Percentiles rank a stretch among this genome's conserved stretches.
Conservation (phyloP, 1,140 invertebrate species). For the Cherax destructor region DNA sequence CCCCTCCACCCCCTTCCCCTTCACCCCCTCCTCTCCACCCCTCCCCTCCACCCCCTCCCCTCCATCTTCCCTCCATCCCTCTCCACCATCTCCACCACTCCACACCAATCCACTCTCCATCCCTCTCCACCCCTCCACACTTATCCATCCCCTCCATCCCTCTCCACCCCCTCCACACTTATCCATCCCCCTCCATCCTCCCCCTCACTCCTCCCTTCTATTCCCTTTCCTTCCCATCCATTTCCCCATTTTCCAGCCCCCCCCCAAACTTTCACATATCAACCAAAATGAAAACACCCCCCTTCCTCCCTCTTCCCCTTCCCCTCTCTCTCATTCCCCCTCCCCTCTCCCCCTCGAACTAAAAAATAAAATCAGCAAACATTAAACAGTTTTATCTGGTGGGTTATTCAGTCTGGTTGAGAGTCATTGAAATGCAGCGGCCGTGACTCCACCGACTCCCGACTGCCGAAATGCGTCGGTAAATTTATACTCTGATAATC, state of each 20-base stretch:
- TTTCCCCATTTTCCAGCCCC: too few relatives aligned
- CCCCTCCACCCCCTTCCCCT: too few relatives aligned
- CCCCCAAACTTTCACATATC: too few relatives aligned
- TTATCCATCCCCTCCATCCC: too few relatives aligned
- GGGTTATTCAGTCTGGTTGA: background rate
- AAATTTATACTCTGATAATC: conserved; percentile 25
- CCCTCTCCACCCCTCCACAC: too few relatives aligned
- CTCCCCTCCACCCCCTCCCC: too few relatives aligned
- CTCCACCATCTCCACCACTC: too few relatives aligned
- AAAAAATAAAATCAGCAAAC: background rate
- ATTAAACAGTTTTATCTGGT: conserved; percentile 27
- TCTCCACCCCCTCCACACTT: background rate
- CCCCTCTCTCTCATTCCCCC: background rate
- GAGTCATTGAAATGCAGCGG: conserved; percentile 18
- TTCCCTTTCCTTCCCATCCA: background rate
- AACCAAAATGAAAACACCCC: background rate
- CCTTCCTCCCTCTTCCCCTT: background rate
- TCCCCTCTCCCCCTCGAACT: background rate
- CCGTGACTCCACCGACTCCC: background rate
- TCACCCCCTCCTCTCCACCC: too few relatives aligned
- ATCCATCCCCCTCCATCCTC: background rate
- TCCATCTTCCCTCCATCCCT: too few relatives aligned
- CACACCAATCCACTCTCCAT: too few relatives aligned
- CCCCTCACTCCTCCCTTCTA: background rate
- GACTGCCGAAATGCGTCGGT: conserved; percentile 16